Evolutionary conservation across 2,888 invertebrate genomes (phyloP).

Genomic region (Trissolcus japonicus): DNA sequence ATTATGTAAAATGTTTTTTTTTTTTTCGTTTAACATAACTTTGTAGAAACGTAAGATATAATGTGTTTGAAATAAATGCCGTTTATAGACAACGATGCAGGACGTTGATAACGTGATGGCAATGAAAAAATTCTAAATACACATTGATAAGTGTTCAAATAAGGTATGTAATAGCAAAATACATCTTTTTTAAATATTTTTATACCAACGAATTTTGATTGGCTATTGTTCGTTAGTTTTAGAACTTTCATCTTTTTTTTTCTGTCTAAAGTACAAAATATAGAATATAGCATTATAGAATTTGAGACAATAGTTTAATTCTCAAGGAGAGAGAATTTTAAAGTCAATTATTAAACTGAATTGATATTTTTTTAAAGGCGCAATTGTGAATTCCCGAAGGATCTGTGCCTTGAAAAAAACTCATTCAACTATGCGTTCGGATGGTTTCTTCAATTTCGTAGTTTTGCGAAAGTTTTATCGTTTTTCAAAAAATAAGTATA

Average conservation of each 20-base stretch:
- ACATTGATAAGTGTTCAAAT: constrained; percentile 11
- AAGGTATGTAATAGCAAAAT: constrained; percentile 33
- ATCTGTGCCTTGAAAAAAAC: too few relatives aligned
- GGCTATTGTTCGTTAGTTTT: constrained; percentile 10
- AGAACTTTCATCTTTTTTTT: constrained; percentile 13
- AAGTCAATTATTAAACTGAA: too few relatives aligned
- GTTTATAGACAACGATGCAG: not conserved
- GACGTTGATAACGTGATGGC: constrained; percentile 1
- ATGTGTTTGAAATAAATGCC: too few relatives aligned
- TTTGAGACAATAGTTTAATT: too few relatives aligned
- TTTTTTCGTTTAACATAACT: not conserved
- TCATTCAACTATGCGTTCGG: too few relatives aligned
- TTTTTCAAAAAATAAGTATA: too few relatives aligned
- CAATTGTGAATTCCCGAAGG: too few relatives aligned
- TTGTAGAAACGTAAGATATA: too few relatives aligned
- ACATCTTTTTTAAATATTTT: constrained; percentile 29
- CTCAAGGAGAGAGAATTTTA: too few relatives aligned
- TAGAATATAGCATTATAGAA: not conserved
- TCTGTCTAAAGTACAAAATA: constrained; percentile 3
- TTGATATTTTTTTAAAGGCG: too few relatives aligned
- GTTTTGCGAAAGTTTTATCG: too few relatives aligned
- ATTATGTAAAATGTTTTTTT: constrained; percentile 1
- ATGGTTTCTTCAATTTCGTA: too few relatives aligned
- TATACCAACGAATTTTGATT: constrained; percentile 23
- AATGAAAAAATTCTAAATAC: constrained; percentile 9